These are phyloP conservation scores for roundworm (Caenorhabditis elegans) DNA, from an alignment of 1,140 invertebrate species.

Conservation along the genomic window WBcel235 BX284603.4:772501-773000, in stretches of 20 bases:
- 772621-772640: background rate
- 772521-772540: background rate
- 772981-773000: no score
- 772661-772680: background rate
- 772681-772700: background rate
- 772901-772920: background rate
- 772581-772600: background rate
- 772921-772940: background rate
- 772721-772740: no score
- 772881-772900: background rate
- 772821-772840: background rate
- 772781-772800: no score
- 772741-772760: no score
- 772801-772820: no score
- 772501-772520: background rate
- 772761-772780: background rate
- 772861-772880: background rate
- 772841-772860: background rate
- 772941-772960: no score
- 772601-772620: background rate
- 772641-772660: background rate
- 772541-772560: background rate
- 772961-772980: background rate
- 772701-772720: background rate
- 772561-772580: constrained; percentile 8